phyloP scores from a whole-genome alignment of 2,888 invertebrate species.

The Caenorhabditis sp. region DNA sequence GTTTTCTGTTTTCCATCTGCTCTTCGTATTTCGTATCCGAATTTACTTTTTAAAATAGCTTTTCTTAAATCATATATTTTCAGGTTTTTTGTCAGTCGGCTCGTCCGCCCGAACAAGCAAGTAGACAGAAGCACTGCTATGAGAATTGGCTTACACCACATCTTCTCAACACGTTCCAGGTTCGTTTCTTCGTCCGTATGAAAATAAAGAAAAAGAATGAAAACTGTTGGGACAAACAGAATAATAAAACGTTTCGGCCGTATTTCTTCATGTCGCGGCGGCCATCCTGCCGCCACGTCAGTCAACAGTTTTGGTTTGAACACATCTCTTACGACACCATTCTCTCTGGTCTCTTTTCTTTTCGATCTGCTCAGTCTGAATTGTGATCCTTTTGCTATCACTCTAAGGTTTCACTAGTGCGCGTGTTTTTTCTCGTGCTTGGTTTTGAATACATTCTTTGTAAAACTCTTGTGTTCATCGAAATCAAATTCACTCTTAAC shows the following conservation, averaged over 20 bases:
- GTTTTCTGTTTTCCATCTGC: conserved; percentile 2
- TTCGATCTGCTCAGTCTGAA: too few species aligned
- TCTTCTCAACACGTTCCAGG: conserved; percentile 56
- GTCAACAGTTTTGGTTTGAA: conserved; percentile 16
- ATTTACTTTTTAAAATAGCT: neutral
- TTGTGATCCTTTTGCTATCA: too few species aligned
- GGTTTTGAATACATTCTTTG: too few species aligned
- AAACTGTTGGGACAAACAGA: neutral
- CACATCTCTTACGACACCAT: too few species aligned
- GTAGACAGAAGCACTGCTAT: conserved; percentile 66
- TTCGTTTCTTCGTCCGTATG: neutral
- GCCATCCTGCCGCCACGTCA: neutral
- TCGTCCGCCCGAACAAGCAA: conserved; percentile 53
- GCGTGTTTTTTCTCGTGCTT: too few species aligned
- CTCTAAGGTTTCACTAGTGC: too few species aligned
- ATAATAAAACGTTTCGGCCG: conserved; percentile 4
- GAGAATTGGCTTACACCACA: conserved; percentile 63
- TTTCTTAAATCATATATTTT: conserved; percentile 3
- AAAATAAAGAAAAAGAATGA: neutral
- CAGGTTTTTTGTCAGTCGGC: conserved; percentile 54
- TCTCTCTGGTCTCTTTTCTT: too few species aligned
- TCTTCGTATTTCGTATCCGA: neutral
- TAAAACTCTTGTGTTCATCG: too few species aligned
- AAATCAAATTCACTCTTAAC: too few species aligned
- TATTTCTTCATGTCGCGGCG: conserved; percentile 3